Conservation (phyloP, 92 coral and sea anemone genomes). For the Heliopora coerulea region DNA sequence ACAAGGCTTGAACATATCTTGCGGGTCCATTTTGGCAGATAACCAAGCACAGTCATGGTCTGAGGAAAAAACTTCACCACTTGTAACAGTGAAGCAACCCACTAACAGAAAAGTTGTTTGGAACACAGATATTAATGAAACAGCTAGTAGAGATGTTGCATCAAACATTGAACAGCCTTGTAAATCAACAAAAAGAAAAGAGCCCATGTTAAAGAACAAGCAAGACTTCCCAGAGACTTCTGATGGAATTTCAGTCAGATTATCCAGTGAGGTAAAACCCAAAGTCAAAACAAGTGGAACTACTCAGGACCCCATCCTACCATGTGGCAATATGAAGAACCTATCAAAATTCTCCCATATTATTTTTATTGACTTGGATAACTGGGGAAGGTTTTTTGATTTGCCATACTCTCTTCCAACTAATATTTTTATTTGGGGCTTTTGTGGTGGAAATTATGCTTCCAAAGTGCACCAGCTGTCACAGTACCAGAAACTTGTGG, state of each 20-base stretch:
- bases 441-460: conserved; percentile 46
- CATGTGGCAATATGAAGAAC: not conserved
- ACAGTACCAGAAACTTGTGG: conserved; percentile 40
- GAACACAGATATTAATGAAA: too few relatives aligned
- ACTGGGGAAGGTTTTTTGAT: conserved; percentile 59
- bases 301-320: not conserved
- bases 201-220: too few relatives aligned
- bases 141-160: not conserved
- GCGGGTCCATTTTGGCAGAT: too few relatives aligned
- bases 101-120: too few relatives aligned
- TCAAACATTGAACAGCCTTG: not conserved
- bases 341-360: conserved; percentile 6
- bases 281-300: not conserved
- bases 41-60: too few relatives aligned
- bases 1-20: too few relatives aligned
- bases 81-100: too few relatives aligned
- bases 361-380: conserved; percentile 60
- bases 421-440: conserved; percentile 67
- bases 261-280: not conserved
- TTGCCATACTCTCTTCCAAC: conserved; percentile 47
- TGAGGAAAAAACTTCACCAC: too few relatives aligned
- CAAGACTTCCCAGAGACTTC: too few relatives aligned
- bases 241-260: not conserved
- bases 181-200: not conserved
- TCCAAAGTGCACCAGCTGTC: not conserved